Evolutionary conservation across 2,113 vertebrate genomes (phyloP), one percentile per base, ranked within the genome.

Genomic region (Lanius ludovicianus): DNA sequence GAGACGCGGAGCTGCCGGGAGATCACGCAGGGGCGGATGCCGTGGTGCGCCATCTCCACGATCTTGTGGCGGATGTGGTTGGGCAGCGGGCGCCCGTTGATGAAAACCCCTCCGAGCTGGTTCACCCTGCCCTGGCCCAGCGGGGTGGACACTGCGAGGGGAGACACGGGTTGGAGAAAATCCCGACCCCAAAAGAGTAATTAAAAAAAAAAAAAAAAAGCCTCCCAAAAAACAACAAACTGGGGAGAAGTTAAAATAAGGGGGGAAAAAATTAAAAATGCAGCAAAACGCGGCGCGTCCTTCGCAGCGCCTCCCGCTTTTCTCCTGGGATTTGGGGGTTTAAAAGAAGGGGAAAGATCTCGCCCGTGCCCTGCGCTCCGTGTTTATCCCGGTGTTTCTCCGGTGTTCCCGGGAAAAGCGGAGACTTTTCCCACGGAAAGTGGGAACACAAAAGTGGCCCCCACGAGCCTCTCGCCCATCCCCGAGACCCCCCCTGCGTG

Each of bases 61-160:
- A 99, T 99, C 98, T 99, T 99, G 96, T 99, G 99, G 47, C 99
- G 98, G 97, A 99, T 99, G 94, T 99, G 99, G 97, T 99, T 99
- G 60, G 99, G 99, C 80, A 99, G 96, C 2, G 99, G 99, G 56
- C 99, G 98, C 60, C 99, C 99, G 73, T 99, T 99, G 98, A 99
- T 99, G 98, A 99, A 99, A 89, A 99, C 99, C 79, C 99, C 99
- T 21, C 99, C 99, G 52, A 99, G 99, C 97, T 99, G 99, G 97
- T 99, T 99, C 94, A 99, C 99, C 65, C 99, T 98, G 49, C 99
- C 99, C 97, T 99, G 99, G 96, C 99, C 99, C 97, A 99, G 98
- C 46, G 99, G 99, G n/a, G 99, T 99, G 79, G 99, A 99, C 83
- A 99, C 99, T 99, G 98, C 21, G 62, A 37, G 49, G 41, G 52